Percentiles rank a stretch among this genome's conserved stretches.
Conservation (phyloP, 2,113 vertebrate species). For the Petroica traversi region DNA sequence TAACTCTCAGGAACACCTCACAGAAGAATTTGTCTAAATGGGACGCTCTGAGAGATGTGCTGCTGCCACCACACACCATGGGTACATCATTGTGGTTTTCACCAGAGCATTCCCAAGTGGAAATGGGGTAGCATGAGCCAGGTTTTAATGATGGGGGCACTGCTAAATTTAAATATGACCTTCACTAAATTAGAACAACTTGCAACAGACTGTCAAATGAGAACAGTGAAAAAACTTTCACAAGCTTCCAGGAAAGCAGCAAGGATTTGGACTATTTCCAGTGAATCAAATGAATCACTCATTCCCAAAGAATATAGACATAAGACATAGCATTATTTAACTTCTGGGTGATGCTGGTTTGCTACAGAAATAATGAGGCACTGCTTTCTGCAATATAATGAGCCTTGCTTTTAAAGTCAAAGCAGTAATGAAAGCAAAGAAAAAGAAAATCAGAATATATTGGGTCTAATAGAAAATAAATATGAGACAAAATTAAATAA, state of each 20-base stretch:
- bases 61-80: accelerated
- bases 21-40: neutral
- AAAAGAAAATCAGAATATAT: neutral
- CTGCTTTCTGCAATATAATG: neutral
- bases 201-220: neutral
- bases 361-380: neutral
- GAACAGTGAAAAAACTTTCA: neutral
- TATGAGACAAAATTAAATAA: neutral
- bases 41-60: accelerated
- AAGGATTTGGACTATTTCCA: neutral
- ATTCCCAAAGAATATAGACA: neutral
- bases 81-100: neutral
- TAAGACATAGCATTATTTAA: neutral
- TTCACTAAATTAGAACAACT: conserved; percentile 6
- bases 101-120: neutral
- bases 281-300: neutral
- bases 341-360: neutral
- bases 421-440: neutral
- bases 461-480: neutral
- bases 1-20: neutral
- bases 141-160: neutral
- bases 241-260: neutral
- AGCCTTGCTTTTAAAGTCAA: neutral
- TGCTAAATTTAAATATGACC: conserved; percentile 24
- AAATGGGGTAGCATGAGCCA: neutral